These are phyloP conservation scores for Dendropsophus ebraccatus DNA, from an alignment of 2,113 vertebrate genomes.

Conservation along the genomic window DNA sequence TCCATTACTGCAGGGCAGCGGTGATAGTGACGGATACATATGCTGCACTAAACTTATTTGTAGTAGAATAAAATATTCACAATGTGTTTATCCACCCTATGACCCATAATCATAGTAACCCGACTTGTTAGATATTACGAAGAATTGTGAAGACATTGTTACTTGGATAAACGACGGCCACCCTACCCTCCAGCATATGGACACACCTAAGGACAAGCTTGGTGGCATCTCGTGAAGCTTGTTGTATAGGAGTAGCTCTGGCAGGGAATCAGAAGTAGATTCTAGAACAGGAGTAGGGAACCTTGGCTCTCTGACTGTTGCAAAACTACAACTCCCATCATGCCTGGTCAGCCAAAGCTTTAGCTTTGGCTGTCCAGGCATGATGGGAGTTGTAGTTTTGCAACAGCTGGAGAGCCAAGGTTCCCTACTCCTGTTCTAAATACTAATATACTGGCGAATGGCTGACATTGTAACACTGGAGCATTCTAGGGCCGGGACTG, in stretches of 20 bases:
- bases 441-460: no score
- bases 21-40: not conserved
- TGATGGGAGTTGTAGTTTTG: no score
- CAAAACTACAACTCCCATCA: no score
- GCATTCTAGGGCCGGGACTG: not conserved
- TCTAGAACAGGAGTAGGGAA: not conserved
- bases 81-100: not conserved
- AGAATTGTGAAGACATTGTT: not conserved
- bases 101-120: not conserved
- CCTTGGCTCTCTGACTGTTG: no score
- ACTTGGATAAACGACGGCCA: not conserved
- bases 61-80: not conserved
- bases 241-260: not conserved
- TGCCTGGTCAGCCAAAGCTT: no score
- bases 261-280: not conserved
- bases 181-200: slow-evolving; percentile 7
- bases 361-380: no score
- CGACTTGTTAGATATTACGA: not conserved
- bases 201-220: slow-evolving; percentile 18
- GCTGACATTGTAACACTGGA: not conserved
- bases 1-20: not conserved
- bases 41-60: not conserved
- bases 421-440: no score
- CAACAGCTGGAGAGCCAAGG: no score
- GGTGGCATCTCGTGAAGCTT: not conserved